Percentiles rank a stretch among this genome's conserved stretches.
These are phyloP conservation scores for Piezodorus guildinii DNA, from an alignment of 1,140 invertebrate genomes.

Conservation along the genomic window DNA sequence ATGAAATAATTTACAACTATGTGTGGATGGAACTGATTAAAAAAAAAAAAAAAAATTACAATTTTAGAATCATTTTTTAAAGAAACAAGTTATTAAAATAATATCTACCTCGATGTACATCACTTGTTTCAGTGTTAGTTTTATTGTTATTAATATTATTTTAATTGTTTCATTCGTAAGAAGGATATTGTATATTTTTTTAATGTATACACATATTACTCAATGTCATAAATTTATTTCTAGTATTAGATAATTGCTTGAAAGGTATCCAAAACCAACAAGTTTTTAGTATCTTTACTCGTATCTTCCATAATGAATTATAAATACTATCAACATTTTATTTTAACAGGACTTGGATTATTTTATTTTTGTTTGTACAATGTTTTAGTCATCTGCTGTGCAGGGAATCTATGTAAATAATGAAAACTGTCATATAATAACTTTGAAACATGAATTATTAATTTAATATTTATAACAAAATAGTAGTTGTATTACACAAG, in stretches of 20 bases:
- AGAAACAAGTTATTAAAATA: not conserved
- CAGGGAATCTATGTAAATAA: not conserved
- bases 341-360: not conserved
- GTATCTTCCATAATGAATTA: not conserved
- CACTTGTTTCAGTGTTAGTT: slow-evolving; percentile 8
- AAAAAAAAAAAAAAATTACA: not conserved
- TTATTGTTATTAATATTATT: slow-evolving; percentile 8
- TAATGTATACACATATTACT: not conserved
- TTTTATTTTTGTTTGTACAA: not conserved
- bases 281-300: not conserved
- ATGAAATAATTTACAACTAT: too few relatives aligned
- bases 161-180: not conserved
- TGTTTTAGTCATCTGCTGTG: slow-evolving; percentile 4
- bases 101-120: slow-evolving; percentile 6
- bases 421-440: not conserved
- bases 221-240: not conserved
- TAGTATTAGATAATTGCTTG: not conserved
- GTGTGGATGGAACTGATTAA: too few relatives aligned
- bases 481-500: not conserved
- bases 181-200: slow-evolving; percentile 4
- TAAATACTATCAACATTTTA: not conserved
- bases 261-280: not conserved
- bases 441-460: not conserved
- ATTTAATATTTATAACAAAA: not conserved
- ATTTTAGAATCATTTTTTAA: not conserved